phyloP scores from a whole-genome alignment of 2,888 invertebrate genomes.

The Hypomecis atomaria region DNA sequence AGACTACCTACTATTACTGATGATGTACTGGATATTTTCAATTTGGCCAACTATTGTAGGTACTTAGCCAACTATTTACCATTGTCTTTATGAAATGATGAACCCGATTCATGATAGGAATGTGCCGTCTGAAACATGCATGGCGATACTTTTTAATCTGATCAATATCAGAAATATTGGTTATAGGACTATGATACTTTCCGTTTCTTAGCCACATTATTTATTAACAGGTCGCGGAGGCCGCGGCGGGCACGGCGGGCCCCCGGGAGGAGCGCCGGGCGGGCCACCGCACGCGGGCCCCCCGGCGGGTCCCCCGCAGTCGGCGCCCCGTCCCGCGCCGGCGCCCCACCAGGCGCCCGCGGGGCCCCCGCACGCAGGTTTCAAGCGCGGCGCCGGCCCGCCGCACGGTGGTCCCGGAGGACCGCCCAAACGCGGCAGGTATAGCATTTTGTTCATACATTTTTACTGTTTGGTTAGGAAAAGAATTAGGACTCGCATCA shows the following conservation, averaged over 20 bases:
- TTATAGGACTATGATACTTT: not conserved
- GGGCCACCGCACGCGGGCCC: slow-evolving; percentile 46
- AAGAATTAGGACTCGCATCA: too few species aligned
- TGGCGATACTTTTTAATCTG: slow-evolving; percentile 72
- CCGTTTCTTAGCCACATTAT: not conserved
- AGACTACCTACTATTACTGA: too few species aligned
- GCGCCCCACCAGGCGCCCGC: slow-evolving; percentile 47
- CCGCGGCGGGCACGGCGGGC: slow-evolving; percentile 56
- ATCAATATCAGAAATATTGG: slow-evolving; percentile 32
- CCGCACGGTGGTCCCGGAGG: slow-evolving; percentile 69
- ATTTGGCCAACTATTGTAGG: too few species aligned
- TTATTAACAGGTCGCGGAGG: slow-evolving; percentile 62
- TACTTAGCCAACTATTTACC: too few species aligned
- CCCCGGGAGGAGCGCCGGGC: slow-evolving; percentile 38
- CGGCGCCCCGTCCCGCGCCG: slow-evolving; percentile 52
- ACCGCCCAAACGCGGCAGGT: slow-evolving; percentile 77
- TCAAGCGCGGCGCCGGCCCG: slow-evolving; percentile 71
- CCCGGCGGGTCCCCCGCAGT: slow-evolving; percentile 42
- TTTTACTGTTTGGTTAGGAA: slow-evolving; percentile 1
- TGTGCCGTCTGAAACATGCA: slow-evolving; percentile 82
- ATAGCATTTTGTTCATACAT: slow-evolving; percentile 18
- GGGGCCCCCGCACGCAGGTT: slow-evolving; percentile 53
- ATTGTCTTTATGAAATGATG: slow-evolving; percentile 58
- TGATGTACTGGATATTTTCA: too few species aligned
- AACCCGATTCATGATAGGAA: slow-evolving; percentile 80